Conservation (phyloP, 2,888 invertebrate species). For the Amphipyra tragopoginis region DNA sequence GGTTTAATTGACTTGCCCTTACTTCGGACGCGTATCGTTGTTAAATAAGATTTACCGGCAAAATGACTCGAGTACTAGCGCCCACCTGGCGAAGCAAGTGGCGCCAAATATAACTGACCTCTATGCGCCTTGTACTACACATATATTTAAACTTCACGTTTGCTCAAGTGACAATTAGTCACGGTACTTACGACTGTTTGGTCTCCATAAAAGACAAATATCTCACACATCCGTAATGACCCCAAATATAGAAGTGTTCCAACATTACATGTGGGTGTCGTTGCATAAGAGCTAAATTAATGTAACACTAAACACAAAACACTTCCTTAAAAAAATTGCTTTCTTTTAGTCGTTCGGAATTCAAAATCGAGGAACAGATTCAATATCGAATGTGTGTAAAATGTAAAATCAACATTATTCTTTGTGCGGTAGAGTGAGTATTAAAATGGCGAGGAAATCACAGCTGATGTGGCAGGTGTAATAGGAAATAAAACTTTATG, state of each 20-base stretch:
- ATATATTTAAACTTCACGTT: constrained; percentile 52
- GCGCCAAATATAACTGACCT: constrained; percentile 75
- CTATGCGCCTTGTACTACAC: constrained; percentile 48
- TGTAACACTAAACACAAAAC: constrained; percentile 73
- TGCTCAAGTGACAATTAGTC: constrained; percentile 57
- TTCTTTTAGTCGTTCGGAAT: constrained; percentile 86
- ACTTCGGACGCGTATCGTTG: constrained; percentile 54
- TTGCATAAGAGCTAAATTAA: constrained; percentile 77
- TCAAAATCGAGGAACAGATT: constrained; percentile 85
- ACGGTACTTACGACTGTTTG: constrained; percentile 28
- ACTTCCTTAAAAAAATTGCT: constrained; percentile 85
- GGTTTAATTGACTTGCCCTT: constrained; percentile 66
- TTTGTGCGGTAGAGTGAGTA: constrained; percentile 61
- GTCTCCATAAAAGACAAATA: constrained; percentile 23
- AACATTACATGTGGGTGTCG: constrained; percentile 40
- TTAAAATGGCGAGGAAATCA: constrained; percentile 62
- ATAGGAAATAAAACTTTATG: constrained; percentile 54
- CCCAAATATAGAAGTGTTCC: constrained; percentile 4
- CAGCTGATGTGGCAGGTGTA: constrained; percentile 66
- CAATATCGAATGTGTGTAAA: constrained; percentile 61
- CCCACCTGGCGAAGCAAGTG: constrained; percentile 71
- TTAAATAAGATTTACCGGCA: constrained; percentile 67
- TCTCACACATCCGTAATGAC: constrained; percentile 34
- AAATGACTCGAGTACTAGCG: constrained; percentile 60
- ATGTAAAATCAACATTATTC: constrained; percentile 54